Evolutionary conservation across 2,797 vertebrate species (phyloP).

Genomic region (Thunnus albacares): DNA sequence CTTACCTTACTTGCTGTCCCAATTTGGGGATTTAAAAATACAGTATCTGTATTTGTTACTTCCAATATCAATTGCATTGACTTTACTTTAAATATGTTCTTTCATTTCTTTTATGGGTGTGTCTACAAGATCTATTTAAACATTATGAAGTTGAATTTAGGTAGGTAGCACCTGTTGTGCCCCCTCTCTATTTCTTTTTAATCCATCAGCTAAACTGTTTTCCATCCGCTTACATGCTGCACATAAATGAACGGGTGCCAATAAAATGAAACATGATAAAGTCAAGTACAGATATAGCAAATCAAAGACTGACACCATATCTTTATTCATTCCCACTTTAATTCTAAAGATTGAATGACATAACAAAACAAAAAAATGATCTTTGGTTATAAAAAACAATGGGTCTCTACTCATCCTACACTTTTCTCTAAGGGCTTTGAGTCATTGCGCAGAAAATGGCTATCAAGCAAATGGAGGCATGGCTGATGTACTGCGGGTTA

Average conservation of each 20-base stretch:
- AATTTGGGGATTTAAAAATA: background rate
- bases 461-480: constrained; percentile 20
- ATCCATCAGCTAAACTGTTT: constrained; percentile 51
- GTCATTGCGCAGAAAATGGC: constrained; percentile 46
- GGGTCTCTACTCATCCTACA: constrained; percentile 10
- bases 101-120: background rate
- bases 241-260: constrained; percentile 43
- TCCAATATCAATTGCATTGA: no score
- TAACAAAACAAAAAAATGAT: constrained; percentile 58
- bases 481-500: background rate
- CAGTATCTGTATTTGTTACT: background rate
- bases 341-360: constrained; percentile 36
- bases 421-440: constrained; percentile 48
- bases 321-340: constrained; percentile 53
- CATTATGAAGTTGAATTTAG: constrained; percentile 13
- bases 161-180: constrained; percentile 51
- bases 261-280: constrained; percentile 63
- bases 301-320: constrained; percentile 34
- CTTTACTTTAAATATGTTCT: background rate
- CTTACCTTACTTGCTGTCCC: background rate
- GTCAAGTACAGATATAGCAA: constrained; percentile 54
- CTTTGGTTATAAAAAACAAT: constrained; percentile 43
- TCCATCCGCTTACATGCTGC: constrained; percentile 25
- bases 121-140: constrained; percentile 51
- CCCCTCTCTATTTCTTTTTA: constrained; percentile 50